phyloP scores from a whole-genome alignment of 2,113 vertebrate genomes.

The Aegithalos caudatus region DNA sequence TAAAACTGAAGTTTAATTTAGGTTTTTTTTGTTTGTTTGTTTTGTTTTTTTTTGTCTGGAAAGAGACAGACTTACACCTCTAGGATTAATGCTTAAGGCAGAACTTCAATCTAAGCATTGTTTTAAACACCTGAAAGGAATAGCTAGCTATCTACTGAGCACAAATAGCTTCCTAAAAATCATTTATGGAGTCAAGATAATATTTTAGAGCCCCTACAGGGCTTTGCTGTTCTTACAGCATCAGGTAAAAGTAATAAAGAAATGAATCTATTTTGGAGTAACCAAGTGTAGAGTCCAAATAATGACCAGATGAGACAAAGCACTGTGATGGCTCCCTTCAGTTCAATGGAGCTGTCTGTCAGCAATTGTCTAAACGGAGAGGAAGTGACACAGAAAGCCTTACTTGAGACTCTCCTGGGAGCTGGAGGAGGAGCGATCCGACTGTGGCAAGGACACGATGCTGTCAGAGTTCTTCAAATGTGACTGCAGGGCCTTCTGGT shows the following conservation, averaged over 20 bases:
- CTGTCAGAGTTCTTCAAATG: constrained; percentile 96
- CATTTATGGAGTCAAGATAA: background rate
- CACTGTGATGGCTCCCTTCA: background rate
- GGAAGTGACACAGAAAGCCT: constrained; percentile 4
- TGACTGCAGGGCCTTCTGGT: constrained; percentile 96
- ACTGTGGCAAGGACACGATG: constrained; percentile 92
- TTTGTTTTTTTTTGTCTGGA: background rate
- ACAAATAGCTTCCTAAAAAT: background rate
- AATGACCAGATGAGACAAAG: background rate
- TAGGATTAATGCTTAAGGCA: background rate
- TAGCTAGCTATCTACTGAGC: background rate
- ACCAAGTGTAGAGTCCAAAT: background rate
- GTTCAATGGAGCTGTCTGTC: background rate
- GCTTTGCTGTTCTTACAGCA: background rate
- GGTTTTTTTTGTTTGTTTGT: too few species aligned
- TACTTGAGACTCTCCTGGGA: constrained; percentile 99
- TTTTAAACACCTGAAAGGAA: background rate
- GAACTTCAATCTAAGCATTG: background rate
- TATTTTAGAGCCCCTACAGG: background rate
- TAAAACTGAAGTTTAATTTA: background rate
- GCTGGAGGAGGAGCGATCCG: constrained; percentile 94
- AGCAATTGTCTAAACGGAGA: background rate
- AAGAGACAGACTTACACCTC: background rate
- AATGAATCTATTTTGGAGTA: background rate
- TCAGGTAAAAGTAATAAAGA: background rate